Evolutionary conservation across 2,888 invertebrate genomes (phyloP).

Genomic region (Melieria omissa): DNA sequence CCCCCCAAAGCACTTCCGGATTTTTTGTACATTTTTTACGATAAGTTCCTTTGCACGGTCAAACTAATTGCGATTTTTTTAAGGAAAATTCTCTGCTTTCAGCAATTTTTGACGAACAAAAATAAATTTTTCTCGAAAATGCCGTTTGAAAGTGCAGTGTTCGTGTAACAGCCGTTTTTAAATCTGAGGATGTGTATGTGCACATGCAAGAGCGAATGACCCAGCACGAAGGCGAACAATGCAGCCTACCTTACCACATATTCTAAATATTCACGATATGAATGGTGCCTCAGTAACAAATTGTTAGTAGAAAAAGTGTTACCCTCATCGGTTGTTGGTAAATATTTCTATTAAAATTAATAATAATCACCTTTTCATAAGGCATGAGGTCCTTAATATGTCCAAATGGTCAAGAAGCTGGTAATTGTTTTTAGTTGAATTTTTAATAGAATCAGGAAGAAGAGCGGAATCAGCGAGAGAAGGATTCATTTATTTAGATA

Average conservation of each 20-base stretch:
- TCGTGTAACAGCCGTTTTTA: slow-evolving; percentile 26
- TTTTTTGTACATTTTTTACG: slow-evolving; percentile 47
- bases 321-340: too few relatives aligned
- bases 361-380: too few relatives aligned
- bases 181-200: slow-evolving; percentile 18
- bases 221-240: background rate
- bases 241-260: background rate
- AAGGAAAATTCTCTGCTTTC: slow-evolving; percentile 41
- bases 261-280: background rate
- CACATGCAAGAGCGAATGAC: background rate
- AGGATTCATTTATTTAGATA: too few relatives aligned
- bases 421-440: too few relatives aligned
- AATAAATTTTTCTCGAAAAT: slow-evolving; percentile 49
- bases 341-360: too few relatives aligned
- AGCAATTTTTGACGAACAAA: slow-evolving; percentile 6
- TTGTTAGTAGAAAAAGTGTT: too few relatives aligned
- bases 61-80: slow-evolving; percentile 45
- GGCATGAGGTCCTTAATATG: too few relatives aligned
- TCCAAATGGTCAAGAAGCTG: too few relatives aligned
- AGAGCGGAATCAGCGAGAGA: too few relatives aligned
- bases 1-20: slow-evolving; percentile 44
- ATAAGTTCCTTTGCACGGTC: slow-evolving; percentile 50
- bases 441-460: too few relatives aligned
- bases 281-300: too few relatives aligned
- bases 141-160: slow-evolving; percentile 50